Evolutionary conservation across 2,888 invertebrate genomes (phyloP).

Genomic region (Rotaria sp.): DNA sequence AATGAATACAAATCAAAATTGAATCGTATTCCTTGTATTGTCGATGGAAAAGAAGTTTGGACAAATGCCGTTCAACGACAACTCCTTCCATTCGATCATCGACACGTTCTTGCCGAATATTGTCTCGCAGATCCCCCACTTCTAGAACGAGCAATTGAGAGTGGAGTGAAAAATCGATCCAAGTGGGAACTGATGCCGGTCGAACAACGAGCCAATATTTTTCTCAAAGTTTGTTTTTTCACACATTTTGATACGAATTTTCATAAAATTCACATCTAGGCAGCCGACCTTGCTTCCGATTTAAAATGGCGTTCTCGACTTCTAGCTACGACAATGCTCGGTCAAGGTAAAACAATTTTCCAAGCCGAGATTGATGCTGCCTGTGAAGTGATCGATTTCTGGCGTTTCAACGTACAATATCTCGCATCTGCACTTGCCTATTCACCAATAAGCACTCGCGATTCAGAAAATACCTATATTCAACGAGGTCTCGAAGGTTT

Average conservation of each 20-base stretch:
- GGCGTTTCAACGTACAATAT: slow-evolving; percentile 63
- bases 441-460: slow-evolving; percentile 76
- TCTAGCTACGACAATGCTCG: slow-evolving; percentile 92
- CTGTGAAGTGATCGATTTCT: slow-evolving; percentile 88
- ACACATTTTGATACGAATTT: too few species aligned
- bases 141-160: slow-evolving; percentile 75
- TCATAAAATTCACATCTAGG: slow-evolving; percentile 51
- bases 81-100: slow-evolving; percentile 79
- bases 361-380: slow-evolving; percentile 77
- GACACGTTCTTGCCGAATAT: slow-evolving; percentile 77
- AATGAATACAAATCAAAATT: slow-evolving; percentile 57
- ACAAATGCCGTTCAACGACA: slow-evolving; percentile 72
- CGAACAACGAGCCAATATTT: slow-evolving; percentile 69
- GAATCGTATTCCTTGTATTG: slow-evolving; percentile 72
- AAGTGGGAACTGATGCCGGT: slow-evolving; percentile 82
- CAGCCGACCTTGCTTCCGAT: slow-evolving; percentile 76
- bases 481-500: slow-evolving; percentile 81
- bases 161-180: slow-evolving; percentile 69
- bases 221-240: slow-evolving; percentile 43
- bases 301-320: slow-evolving; percentile 76
- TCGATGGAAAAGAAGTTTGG: slow-evolving; percentile 78
- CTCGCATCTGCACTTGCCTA: slow-evolving; percentile 77
- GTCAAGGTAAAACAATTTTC: slow-evolving; percentile 61
- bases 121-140: slow-evolving; percentile 78
- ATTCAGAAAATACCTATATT: slow-evolving; percentile 30